These are phyloP conservation scores for Pantherophis alleghaniensis DNA, from an alignment of 2,797 vertebrate genomes.

Conservation along the genomic window DNA sequence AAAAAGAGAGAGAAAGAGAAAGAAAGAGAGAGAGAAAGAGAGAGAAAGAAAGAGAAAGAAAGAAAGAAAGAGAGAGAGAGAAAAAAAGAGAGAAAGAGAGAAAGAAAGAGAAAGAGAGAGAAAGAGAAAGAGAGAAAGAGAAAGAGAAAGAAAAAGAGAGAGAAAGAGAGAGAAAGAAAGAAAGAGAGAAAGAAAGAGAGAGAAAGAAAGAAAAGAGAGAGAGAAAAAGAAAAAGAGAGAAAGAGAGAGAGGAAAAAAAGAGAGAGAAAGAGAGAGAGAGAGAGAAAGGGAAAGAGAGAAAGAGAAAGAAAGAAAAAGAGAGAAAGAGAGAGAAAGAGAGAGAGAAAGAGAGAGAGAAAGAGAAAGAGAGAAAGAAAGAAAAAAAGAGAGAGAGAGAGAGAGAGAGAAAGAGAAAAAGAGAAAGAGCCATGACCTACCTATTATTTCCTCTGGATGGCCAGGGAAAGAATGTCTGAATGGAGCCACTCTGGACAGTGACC, in stretches of 20 bases:
- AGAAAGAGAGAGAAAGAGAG: rapidly evolving
- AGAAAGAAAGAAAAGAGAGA: too few species aligned
- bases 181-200: too few species aligned
- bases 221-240: too few species aligned
- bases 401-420: rapidly evolving
- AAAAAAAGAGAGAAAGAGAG: rapidly evolving
- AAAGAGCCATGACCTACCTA: too few species aligned
- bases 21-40: too few species aligned
- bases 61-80: too few species aligned
- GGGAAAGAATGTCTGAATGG: not conserved
- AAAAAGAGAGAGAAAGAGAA: rapidly evolving
- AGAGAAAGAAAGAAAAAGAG: rapidly evolving
- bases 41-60: rapidly evolving
- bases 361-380: rapidly evolving
- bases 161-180: rapidly evolving
- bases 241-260: rapidly evolving
- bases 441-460: too few species aligned
- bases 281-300: not conserved
- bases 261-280: not conserved
- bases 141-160: rapidly evolving
- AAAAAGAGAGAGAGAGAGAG: rapidly evolving
- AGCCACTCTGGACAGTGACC: too few species aligned
- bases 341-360: rapidly evolving
- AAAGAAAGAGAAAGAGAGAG: rapidly evolving
- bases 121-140: too few species aligned